Percentiles rank a stretch among this genome's conserved stretches.
Conservation (phyloP, 2,888 invertebrate species). For the Nebria brevicollis region DNA sequence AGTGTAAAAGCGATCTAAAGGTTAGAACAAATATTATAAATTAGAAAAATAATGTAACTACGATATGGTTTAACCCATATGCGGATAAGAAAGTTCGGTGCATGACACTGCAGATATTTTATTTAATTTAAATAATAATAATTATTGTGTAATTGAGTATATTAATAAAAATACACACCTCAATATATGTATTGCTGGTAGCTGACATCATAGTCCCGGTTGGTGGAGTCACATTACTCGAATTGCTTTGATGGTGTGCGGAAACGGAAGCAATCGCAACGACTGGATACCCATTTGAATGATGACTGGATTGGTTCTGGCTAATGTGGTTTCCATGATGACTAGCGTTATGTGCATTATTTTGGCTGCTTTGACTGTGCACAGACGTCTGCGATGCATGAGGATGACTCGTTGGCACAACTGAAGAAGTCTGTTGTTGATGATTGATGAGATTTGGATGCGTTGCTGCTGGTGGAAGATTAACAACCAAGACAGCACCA, state of each 20-base stretch:
- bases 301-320: conserved; percentile 50
- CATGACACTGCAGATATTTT: too few species aligned
- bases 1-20: too few species aligned
- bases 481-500: conserved; percentile 83
- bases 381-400: conserved; percentile 55
- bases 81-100: too few species aligned
- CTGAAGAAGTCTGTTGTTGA: conserved; percentile 51
- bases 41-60: too few species aligned
- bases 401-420: conserved; percentile 50
- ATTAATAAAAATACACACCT: conserved; percentile 61
- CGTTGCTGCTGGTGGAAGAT: conserved; percentile 74
- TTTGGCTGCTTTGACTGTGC: conserved; percentile 52
- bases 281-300: conserved; percentile 48
- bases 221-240: conserved; percentile 53
- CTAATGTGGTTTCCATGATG: conserved; percentile 53
- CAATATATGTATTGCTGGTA: conserved; percentile 68
- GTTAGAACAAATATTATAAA: too few species aligned
- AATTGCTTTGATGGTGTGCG: conserved; percentile 47
- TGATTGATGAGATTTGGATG: conserved; percentile 62
- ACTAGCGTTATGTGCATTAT: conserved; percentile 51
- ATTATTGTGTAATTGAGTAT: background rate
- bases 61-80: too few species aligned
- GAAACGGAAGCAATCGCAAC: conserved; percentile 54
- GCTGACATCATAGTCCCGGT: conserved; percentile 66
- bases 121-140: background rate